Evolutionary conservation across 2,797 vertebrate genomes (phyloP).

Genomic region (Liasis olivaceus): DNA sequence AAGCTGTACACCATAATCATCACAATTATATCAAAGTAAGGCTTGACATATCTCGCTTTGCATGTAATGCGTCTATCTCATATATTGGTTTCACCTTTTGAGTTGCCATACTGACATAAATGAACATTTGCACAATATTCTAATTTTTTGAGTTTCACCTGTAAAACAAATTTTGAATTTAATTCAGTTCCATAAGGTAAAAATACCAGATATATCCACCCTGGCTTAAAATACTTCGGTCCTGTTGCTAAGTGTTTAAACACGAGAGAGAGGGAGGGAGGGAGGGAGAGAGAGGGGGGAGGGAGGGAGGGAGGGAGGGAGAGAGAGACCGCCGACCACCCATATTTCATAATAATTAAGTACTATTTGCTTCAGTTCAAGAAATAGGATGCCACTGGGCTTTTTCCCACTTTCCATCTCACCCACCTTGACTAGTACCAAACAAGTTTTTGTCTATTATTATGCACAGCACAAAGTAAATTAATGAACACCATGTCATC

Average conservation of each 20-base stretch:
- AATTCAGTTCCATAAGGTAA: constrained; percentile 22
- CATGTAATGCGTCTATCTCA: too few relatives aligned
- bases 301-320: too few relatives aligned
- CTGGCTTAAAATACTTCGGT: constrained; percentile 42
- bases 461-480: constrained; percentile 41
- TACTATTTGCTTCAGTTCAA: constrained; percentile 20
- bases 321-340: constrained; percentile 46
- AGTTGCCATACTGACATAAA: too few relatives aligned
- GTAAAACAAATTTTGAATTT: constrained; percentile 40
- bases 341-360: constrained; percentile 36
- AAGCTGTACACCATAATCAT: too few relatives aligned
- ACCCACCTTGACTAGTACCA: constrained; percentile 36
- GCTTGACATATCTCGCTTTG: too few relatives aligned
- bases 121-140: too few relatives aligned
- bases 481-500: constrained; percentile 30
- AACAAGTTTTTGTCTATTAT: constrained; percentile 40
- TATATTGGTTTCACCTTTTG: too few relatives aligned
- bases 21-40: too few relatives aligned
- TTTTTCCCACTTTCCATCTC: constrained; percentile 22
- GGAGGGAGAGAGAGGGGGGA: too few relatives aligned
- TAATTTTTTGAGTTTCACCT: too few relatives aligned
- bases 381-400: not conserved
- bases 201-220: constrained; percentile 30
- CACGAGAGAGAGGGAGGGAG: too few relatives aligned
- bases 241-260: constrained; percentile 42